Evolutionary conservation across 2,797 vertebrate species (phyloP), one percentile per base, ranked within the genome.

Genomic region (Pempheris klunzingeri): DNA sequence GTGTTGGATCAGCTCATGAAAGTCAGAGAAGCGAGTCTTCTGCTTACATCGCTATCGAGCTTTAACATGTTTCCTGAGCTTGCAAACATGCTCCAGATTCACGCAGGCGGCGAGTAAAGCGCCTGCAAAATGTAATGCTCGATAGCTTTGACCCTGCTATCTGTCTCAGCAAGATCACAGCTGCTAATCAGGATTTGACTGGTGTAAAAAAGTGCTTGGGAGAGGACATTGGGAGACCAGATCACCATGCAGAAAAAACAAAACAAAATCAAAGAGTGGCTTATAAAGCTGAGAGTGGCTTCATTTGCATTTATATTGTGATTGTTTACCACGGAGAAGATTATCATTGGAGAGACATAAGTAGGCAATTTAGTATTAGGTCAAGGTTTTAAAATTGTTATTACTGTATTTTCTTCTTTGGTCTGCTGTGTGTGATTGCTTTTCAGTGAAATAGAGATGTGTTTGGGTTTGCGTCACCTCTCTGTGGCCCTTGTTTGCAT

Each of bases 1-100:
- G 14, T 57, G 77, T 81, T 39, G 22, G 57, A 77, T 92, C 83
- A 90, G 88, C 88, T 87, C 73, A n/a, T 60, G 67, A 53, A 80
- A 85, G 62, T 82, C 83, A 88, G 68, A 77, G 78, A 84, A 64
- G 88, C 85, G 38, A 74, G 74, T 78, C 30, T 54, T 80, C 64
- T 71, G 88, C 87, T 87, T 82, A 77, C 71, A 20, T 74, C 65
- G 66, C 71, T 78, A 26, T 65, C 5, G 5, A 39, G 54, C 26
- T 77, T 17, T 60, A 60, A 68, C 78, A 72, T 87, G 77, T 80
- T 57, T 63, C 77, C 85, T 85, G 71, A 83, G 82, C 77, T 86
- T 86, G 86, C 80, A 86, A 86, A 84, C 70, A 68, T 65, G 59
- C 57, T 67, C n/a, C 54, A 14, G 71, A 71, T 69, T 73, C 52